Evolutionary conservation across 1,140 invertebrate species (phyloP), one percentile per base, ranked within the genome.

Genomic region (Pseudomyrmex flavicornis): DNA sequence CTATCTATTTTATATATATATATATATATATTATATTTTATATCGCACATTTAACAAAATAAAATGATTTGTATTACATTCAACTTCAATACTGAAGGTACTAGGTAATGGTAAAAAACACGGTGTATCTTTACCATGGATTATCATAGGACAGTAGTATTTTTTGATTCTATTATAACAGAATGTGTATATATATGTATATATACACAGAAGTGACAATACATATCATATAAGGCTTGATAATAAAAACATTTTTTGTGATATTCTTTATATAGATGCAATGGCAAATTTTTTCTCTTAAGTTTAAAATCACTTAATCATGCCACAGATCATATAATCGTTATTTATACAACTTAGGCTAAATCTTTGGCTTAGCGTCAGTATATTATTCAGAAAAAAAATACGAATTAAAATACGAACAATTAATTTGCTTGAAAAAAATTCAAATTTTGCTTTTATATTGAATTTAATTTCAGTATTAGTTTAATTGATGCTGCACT

Each of bases 291-390:
- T 35, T 35, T 35, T 35, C 65, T 20, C 48, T 76, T 69, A 59
- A 80, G 65, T 80, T 59, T 35, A 70, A 72, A 70, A 80, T 72
- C 44, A 44, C 65, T 69, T 70, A 70, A 48, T 79, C 13, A 56
- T 48, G 56, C 65, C 70, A 50, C 35, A 54, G 48, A 22, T 68
- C 65, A 59, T 44, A 80, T 79, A 79, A 48, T 79, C 44, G 15
- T 80, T 80, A 80, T 12, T n/a, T 59, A 63, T 56, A 73, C 44
- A 72, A 59, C 74, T 84, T 82, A 82, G 0, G 79, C 46, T 73
- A 84, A 73, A 26, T 79, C 74, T 84, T 84, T 84, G 62, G 68
- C 85, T 84, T 86, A 85, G 58, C 83, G 68, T 70, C 15, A 56
- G 46, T 87, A 80, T 85, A 80, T 52, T 70, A 80, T 26, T 48